These are phyloP conservation scores for Drosophila demipolita DNA, from an alignment of 2,888 invertebrate species.

Conservation along the genomic window DNA sequence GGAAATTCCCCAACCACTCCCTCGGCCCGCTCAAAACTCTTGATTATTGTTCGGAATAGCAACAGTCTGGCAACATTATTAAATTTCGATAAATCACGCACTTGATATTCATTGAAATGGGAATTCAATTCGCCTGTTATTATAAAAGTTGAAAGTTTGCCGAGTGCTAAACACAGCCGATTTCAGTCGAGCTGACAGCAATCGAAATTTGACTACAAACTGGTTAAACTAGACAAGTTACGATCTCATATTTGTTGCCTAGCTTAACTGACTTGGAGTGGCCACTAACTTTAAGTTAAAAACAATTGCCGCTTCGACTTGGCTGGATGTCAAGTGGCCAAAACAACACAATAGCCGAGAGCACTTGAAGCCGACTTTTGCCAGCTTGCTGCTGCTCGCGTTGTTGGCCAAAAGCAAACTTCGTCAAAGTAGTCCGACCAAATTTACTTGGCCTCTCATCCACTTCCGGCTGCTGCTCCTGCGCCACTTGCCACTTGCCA, in stretches of 20 bases:
- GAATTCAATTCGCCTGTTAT: conserved; percentile 60
- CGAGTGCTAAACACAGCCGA: conserved; percentile 34
- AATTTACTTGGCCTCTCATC: conserved; percentile 53
- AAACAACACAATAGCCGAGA: conserved; percentile 23
- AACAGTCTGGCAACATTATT: conserved; percentile 52
- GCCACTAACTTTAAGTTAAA: conserved; percentile 25
- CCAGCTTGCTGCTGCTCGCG: conserved; percentile 44
- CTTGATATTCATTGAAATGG: conserved; percentile 36
- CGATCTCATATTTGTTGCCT: conserved; percentile 33
- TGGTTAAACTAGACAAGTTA: conserved; percentile 25
- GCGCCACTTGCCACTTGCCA: background rate
- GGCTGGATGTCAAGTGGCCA: conserved; percentile 18
- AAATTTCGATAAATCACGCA: conserved; percentile 63
- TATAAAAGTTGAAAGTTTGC: conserved; percentile 54
- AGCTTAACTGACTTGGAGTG: conserved; percentile 27
- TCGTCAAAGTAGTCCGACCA: conserved; percentile 66
- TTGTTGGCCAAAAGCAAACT: conserved; percentile 43
- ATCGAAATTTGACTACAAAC: conserved; percentile 4
- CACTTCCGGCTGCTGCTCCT: conserved; percentile 23
- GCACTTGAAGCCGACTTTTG: conserved; percentile 49
- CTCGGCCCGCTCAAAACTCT: background rate
- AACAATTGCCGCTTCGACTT: conserved; percentile 68
- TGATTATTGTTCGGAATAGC: conserved; percentile 2
- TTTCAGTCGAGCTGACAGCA: conserved; percentile 1
- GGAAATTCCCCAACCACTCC: background rate